These are phyloP conservation scores for Xenus cinereus DNA, from an alignment of 2,113 vertebrate species.

Conservation along the genomic window DNA sequence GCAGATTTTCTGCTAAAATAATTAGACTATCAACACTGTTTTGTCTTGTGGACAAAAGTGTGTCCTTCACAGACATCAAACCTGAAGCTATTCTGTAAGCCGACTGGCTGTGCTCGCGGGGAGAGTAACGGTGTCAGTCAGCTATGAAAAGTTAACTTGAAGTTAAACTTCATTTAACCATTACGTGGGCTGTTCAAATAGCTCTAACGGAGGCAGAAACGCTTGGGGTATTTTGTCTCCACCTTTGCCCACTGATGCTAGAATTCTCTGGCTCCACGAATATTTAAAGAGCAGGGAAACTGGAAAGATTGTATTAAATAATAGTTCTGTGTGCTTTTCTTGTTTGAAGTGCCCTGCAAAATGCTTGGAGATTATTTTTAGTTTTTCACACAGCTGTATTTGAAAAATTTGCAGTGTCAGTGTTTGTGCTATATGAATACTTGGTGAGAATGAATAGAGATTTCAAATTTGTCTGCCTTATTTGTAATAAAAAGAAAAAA, in stretches of 20 bases:
- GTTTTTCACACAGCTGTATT: not conserved
- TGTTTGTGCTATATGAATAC: not conserved
- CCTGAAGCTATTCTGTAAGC: not conserved
- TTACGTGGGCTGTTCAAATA: not conserved
- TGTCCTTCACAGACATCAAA: not conserved
- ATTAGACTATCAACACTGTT: not conserved
- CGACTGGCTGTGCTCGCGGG: not conserved
- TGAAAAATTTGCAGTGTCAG: not conserved
- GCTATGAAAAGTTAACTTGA: not conserved
- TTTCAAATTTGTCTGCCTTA: not conserved
- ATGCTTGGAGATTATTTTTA: not conserved
- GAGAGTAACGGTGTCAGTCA: not conserved
- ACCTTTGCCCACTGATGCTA: not conserved
- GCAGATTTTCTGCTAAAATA: constrained; percentile 1
- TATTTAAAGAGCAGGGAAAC: not conserved
- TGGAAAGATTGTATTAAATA: not conserved
- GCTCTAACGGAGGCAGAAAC: not conserved
- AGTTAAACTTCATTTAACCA: not conserved
- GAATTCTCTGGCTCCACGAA: not conserved
- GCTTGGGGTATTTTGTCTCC: not conserved
- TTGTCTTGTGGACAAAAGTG: not conserved
- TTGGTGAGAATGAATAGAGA: not conserved
- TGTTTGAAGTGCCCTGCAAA: not conserved
- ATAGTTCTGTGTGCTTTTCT: not conserved
- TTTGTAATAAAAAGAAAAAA: not conserved